These are phyloP conservation scores for Parapsyche elsis DNA, from an alignment of 1,140 invertebrate species.

Conservation along the genomic window DNA sequence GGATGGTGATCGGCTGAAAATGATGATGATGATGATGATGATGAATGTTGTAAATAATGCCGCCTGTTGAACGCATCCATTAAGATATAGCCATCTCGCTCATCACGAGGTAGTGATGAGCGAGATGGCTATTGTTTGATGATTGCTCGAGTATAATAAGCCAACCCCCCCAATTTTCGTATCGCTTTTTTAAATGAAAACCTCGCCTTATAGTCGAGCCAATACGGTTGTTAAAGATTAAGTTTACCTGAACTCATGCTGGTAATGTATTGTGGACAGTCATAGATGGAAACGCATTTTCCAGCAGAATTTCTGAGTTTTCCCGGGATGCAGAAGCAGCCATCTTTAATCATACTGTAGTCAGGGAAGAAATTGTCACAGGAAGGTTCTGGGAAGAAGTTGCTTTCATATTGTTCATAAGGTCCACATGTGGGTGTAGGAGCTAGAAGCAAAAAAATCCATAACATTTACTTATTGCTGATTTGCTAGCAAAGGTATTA, in stretches of 20 bases:
- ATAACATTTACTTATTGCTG: too few species aligned
- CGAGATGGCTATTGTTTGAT: too few species aligned
- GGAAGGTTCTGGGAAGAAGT: background rate
- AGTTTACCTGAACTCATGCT: background rate
- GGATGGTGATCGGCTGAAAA: too few species aligned
- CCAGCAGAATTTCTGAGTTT: constrained; percentile 3
- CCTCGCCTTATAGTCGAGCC: too few species aligned
- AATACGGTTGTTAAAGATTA: background rate
- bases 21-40: too few species aligned
- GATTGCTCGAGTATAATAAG: too few species aligned
- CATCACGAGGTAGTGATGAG: too few species aligned
- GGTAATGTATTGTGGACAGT: background rate
- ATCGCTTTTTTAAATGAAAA: background rate
- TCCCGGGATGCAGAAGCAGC: constrained; percentile 2
- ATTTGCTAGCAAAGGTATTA: too few species aligned
- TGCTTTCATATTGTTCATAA: background rate
- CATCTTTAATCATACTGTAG: background rate
- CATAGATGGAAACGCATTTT: constrained; percentile 11
- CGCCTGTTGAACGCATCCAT: too few species aligned
- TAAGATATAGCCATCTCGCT: too few species aligned
- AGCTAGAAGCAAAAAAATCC: background rate
- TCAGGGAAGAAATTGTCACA: constrained; percentile 15
- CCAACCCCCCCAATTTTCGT: too few species aligned
- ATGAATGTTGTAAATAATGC: too few species aligned
- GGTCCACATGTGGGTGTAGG: constrained; percentile 2